Base-by-base conservation (phyloP, 2,888 invertebrate genomes). In the Parapristionchus giblindavisi region DNA sequence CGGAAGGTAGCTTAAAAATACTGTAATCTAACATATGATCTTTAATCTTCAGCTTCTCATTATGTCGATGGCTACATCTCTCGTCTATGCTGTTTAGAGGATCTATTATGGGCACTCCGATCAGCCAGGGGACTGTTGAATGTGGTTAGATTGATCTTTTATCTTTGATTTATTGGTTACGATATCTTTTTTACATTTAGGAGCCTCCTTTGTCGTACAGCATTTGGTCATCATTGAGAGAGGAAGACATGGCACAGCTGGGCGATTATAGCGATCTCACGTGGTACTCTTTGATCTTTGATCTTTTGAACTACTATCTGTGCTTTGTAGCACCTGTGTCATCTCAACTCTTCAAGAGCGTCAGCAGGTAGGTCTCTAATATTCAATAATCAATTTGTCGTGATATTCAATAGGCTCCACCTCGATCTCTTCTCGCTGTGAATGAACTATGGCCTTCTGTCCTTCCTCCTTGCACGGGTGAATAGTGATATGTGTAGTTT, bases 61-160 rank as follows among this genome's bases (percentile, higher is more conserved):
- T 71, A 71, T 40, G 70, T 71, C 27, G 70, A 71, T 5, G 56
- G 70, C n/a, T 71, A 71, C 70, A 56, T 71, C 70, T 56, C 54
- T 8, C 70, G 70, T 40, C 56, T 71, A 40, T 43, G 38, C 56
- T 71, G 70, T 38, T 40, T 71, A 2, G 70, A 71, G 40, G 70
- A 71, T 40, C 70, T 71, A 6, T 40, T 71, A 32, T 71, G 54
- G 56, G 56, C 70, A n/a, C 56, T 71, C 21, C 70, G 70, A 34
- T 71, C 70, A 3, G 54, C 70, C 17, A 36, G 70, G 21, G 70
- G 70, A 40, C 56, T 71, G 8, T 29, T 38, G 29, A 38, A 71
- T 29, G 56, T 71, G 56, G 70, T 71, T 5, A 70, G 70, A 17
- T 8, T 21, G 48, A 32, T 51, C 3, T 6, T 24, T 32, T 17